These are phyloP conservation scores for Ptycholaimellus sp. DNA, from an alignment of 2,888 invertebrate species.

Conservation along the genomic window DNA sequence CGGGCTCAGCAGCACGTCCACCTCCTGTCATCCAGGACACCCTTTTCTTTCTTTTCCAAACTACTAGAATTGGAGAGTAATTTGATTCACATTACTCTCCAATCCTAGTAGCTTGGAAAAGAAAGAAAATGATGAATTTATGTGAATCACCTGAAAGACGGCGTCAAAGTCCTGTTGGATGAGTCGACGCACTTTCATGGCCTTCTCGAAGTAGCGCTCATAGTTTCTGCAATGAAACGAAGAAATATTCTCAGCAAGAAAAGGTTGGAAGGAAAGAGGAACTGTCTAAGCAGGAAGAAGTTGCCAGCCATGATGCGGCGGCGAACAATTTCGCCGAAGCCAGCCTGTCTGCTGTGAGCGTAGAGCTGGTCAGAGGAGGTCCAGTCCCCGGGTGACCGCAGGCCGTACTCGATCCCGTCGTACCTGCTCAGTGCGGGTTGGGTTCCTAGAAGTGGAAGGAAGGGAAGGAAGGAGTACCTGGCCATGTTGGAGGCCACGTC, in stretches of 20 bases:
- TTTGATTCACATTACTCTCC: too few relatives aligned
- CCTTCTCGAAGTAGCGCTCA: conserved; percentile 64
- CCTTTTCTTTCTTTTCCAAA: not conserved
- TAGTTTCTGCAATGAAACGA: conserved; percentile 67
- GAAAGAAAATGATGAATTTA: not conserved
- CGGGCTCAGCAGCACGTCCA: conserved; percentile 64
- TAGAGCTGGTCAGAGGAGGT: conserved; percentile 36
- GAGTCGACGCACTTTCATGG: conserved; percentile 59
- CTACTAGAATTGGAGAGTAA: too few relatives aligned
- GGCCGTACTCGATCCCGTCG: conserved; percentile 19
- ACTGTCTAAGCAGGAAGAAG: conserved; percentile 57
- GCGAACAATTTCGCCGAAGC: conserved; percentile 70
- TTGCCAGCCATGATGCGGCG: conserved; percentile 81
- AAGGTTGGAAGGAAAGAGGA: too few relatives aligned
- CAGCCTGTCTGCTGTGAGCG: conserved; percentile 45
- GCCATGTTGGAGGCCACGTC: conserved; percentile 98
- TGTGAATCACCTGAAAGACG: conserved; percentile 36
- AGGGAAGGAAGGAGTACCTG: conserved; percentile 44
- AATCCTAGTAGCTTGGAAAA: not conserved
- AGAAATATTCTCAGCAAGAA: too few relatives aligned
- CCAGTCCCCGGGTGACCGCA: conserved; percentile 18
- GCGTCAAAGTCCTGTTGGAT: conserved; percentile 61
- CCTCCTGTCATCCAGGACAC: conserved; percentile 23
- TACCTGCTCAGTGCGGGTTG: conserved; percentile 10
- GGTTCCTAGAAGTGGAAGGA: not conserved